A percentile compares a stretch with the other conserved stretches of the same genome.
These are phyloP conservation scores for Apotomis turbidana DNA, from an alignment of 2,888 invertebrate genomes.

Conservation along the genomic window DNA sequence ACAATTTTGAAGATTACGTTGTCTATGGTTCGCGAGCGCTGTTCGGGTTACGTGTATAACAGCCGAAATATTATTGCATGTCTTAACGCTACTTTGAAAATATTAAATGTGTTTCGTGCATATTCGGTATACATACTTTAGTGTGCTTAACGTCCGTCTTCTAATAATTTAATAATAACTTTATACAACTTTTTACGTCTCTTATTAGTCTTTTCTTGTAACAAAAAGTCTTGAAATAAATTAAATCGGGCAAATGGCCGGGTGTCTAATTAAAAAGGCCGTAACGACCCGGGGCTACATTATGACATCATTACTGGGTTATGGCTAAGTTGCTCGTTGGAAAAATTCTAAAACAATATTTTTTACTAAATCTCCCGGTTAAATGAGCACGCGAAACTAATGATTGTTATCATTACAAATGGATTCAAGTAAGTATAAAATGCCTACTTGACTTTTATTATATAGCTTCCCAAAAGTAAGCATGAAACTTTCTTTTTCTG, in stretches of 20 bases:
- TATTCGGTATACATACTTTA: background rate
- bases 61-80: background rate
- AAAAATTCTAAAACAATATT: conserved; percentile 23
- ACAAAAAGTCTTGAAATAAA: conserved; percentile 13
- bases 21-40: conserved; percentile 8
- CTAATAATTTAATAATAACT: background rate
- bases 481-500: background rate
- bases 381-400: background rate
- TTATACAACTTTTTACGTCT: background rate
- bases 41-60: background rate
- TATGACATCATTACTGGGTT: conserved; percentile 34
- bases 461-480: background rate
- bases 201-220: background rate
- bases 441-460: background rate
- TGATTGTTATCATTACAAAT: conserved; percentile 1
- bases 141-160: background rate
- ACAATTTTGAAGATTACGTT: conserved; percentile 38
- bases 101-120: background rate
- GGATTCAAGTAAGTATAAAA: conserved; percentile 4
- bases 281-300: conserved; percentile 22
- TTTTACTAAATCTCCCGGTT: background rate
- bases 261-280: conserved; percentile 30
- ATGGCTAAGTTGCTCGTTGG: conserved; percentile 19
- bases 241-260: conserved; percentile 33
- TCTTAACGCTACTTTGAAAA: background rate